A percentile compares a stretch with the other conserved stretches of the same genome.
Evolutionary conservation across 2,888 invertebrate genomes (phyloP).

Genomic region (Mesoligia furuncula): DNA sequence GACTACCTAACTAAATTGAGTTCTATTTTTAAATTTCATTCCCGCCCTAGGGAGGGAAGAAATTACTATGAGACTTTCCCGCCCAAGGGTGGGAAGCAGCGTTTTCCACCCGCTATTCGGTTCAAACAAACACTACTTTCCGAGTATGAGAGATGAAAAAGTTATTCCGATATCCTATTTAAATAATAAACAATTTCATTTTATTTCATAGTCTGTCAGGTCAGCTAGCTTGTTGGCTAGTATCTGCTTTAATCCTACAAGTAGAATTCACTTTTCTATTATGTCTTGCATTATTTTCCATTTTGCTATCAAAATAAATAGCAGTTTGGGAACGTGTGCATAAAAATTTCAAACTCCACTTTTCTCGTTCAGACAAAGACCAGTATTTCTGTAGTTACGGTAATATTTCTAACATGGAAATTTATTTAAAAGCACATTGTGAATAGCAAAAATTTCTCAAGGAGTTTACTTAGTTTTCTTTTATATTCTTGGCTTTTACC

Average conservation of each 20-base stretch:
- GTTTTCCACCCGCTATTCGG: too few species aligned
- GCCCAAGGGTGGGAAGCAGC: too few species aligned
- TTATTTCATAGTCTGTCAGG: too few species aligned
- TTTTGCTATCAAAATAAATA: constrained; percentile 20
- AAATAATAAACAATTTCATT: too few species aligned
- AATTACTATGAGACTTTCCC: too few species aligned
- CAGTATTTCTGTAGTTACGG: constrained; percentile 14
- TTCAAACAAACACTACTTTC: too few species aligned
- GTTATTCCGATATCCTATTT: too few species aligned
- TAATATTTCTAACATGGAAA: constrained; percentile 23
- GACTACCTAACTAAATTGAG: too few species aligned
- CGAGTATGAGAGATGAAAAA: too few species aligned
- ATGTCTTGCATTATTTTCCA: neutral
- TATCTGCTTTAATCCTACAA: neutral
- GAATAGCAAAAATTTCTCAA: constrained; percentile 17
- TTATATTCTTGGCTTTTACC: neutral
- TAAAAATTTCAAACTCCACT: constrained; percentile 12
- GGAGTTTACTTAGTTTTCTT: constrained; percentile 20
- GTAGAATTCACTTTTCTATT: neutral
- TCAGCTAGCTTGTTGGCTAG: too few species aligned
- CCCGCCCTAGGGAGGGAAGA: too few species aligned
- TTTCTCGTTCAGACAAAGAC: constrained; percentile 23
- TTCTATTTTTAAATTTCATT: too few species aligned
- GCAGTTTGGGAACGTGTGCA: neutral
- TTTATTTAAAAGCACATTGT: constrained; percentile 26